Percentiles rank a stretch among this genome's conserved stretches.
Evolutionary conservation across 64 coral and sea anemone species (phyloP).

Genomic region (Montipora sp.): DNA sequence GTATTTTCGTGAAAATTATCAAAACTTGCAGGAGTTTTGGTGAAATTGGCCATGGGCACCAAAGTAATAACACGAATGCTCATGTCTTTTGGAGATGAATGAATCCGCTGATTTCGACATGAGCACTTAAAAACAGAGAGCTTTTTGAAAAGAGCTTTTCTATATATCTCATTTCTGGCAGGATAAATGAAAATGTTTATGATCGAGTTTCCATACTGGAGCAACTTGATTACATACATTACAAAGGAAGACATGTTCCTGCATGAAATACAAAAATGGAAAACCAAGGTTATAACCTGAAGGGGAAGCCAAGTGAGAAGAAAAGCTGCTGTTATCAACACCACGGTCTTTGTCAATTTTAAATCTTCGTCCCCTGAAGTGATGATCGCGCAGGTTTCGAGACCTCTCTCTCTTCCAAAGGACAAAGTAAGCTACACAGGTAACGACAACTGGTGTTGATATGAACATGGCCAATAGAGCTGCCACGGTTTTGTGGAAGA

Average conservation of each 20-base stretch:
- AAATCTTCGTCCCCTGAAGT: not conserved
- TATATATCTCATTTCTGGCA: not conserved
- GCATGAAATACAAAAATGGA: not conserved
- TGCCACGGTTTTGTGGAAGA: not conserved
- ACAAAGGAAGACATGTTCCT: not conserved
- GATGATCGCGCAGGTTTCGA: not conserved
- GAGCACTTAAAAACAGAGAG: not conserved
- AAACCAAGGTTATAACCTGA: conserved; percentile 4
- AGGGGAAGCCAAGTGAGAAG: conserved; percentile 57
- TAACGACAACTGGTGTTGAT: conserved; percentile 13
- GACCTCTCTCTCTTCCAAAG: conserved; percentile 49
- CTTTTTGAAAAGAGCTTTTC: not conserved
- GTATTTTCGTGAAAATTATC: too few relatives aligned
- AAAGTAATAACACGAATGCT: not conserved
- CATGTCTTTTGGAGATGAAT: too few relatives aligned
- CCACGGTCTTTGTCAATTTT: conserved; percentile 16
- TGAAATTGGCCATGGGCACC: not conserved
- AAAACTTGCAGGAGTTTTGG: too few relatives aligned
- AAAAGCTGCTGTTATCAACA: conserved; percentile 6
- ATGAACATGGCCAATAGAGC: conserved; percentile 23
- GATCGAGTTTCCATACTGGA: not conserved
- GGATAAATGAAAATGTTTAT: not conserved
- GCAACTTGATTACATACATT: not conserved
- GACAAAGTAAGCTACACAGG: conserved; percentile 29
- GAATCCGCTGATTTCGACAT: too few relatives aligned